Base-by-base conservation (phyloP, 2,113 vertebrate genomes). In the Camelus bactrianus region DNA sequence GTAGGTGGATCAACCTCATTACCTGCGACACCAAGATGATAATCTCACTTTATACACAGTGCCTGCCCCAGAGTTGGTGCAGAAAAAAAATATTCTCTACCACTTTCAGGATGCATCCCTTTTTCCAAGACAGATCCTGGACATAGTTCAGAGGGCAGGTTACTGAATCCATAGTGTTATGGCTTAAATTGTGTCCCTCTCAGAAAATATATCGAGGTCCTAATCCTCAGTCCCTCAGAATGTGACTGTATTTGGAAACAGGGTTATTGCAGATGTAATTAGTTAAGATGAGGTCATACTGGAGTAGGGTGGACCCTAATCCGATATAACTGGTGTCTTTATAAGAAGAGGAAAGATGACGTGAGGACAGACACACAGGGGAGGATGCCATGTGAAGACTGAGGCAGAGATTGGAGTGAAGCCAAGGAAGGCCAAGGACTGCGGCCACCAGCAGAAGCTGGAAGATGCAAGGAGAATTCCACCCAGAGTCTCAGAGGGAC, bases 1-100 rank as follows among this genome's bases (percentile, higher is more conserved):
- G 1, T 26, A 62, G 28, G 52, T 67, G 79, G 32, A n/a, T 19
- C 48, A 32, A 4, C 46, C 32, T 50, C 22, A 42, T 79, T 22
- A 26, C 8, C 12, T 16, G 32, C 20, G 22, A 32, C 4, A 7
- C 60, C 1, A 10, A 28, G n/a, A 15, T 42, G 56, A 46, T 42
- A 3, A 4, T 14, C 8, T 11, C 30, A 24, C n/a, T n/a, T 48
- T 72, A 17, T 3, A 32, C 69, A 3, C 30, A 0, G 46, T 4
- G 24, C 30, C 38, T 54, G 56, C 30, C 38, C 48, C 75, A 11
- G 54, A 72, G 46, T 5, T 69, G 69, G 67, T 12, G 54, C 86
- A 77, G 90, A 26, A 56, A 80, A 54, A 56, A 80, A 54, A 82
- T 28, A 17, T 4, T 24, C 38, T 38, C 48, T 12, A 16, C 19